Evolutionary conservation across 2,113 vertebrate genomes (phyloP), one percentile per base, ranked within the genome.

Genomic region (Fulmarus glacialis): DNA sequence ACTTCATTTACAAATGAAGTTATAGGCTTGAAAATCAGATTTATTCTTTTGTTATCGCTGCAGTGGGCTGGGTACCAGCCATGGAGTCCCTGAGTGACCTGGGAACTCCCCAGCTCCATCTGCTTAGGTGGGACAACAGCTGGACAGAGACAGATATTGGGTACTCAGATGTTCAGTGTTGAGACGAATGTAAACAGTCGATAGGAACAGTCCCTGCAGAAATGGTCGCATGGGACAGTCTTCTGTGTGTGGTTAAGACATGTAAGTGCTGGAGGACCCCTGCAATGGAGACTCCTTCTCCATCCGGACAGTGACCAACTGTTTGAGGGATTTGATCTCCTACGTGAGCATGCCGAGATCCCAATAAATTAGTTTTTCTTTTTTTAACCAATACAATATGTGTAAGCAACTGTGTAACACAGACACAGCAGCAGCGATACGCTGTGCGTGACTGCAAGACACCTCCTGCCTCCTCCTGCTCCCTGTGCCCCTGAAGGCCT

Each of bases 401-500:
- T n/a, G 14, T n/a, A n/a, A 56, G 17, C 8, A 43, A 11, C 9
- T 34, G n/a, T 16, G 23, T 21, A 14, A 36, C 10, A 19, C 11
- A 24, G 59, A 18, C 15, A 2, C 0, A 3, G 29, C 24, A 20
- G 66, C 50, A 58, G 32, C 3, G 1, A n/a, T 15, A 43, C 0
- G 1, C 21, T 73, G 23, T 0, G 0, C 6, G 3, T 24, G n/a
- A 50, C 8, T 38, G 19, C 11, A 40, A 73, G 13, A 19, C 30
- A 8, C 15, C 19, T 59, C 27, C 47, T 58, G 36, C 59, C 22
- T 82, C 55, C 4, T 21, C 13, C 45, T 22, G 43, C 18, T 70
- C 5, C 32, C 53, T 2, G 3, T 38, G 53, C 6, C n/a, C 11
- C 30, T 17, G 29, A 48, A 66, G 56, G 29, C 8, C 10, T 17